Conservation (phyloP, 2,113 vertebrate species). For the Lasiurus cinereus region DNA sequence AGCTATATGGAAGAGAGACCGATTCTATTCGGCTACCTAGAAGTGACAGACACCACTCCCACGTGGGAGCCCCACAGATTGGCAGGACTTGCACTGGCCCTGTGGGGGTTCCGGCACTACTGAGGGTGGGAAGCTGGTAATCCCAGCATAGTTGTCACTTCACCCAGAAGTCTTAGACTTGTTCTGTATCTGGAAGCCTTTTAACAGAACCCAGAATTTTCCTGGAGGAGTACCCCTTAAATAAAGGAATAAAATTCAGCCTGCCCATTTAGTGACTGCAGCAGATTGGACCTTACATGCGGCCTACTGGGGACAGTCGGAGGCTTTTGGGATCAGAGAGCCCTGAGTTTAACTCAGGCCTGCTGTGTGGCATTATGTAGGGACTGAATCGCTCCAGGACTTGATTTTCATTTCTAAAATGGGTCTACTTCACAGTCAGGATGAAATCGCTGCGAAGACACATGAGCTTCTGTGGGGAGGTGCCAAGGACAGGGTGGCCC, state of each 20-base stretch:
- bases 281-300: neutral
- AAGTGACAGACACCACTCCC: neutral
- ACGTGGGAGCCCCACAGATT: neutral
- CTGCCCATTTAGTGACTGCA: neutral
- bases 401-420: neutral
- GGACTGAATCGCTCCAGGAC: neutral
- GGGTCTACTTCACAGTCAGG: neutral
- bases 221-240: neutral
- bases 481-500: no score
- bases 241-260: neutral
- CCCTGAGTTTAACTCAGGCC: neutral
- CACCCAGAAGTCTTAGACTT: constrained; percentile 3
- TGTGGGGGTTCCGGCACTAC: neutral
- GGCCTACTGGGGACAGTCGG: neutral
- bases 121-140: neutral
- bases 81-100: no score
- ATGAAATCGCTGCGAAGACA: neutral
- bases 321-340: neutral
- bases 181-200: constrained; percentile 5
- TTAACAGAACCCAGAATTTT: constrained; percentile 2
- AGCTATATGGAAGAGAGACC: neutral
- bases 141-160: neutral
- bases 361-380: neutral
- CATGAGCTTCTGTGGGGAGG: neutral
- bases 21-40: neutral